A percentile compares a stretch with the other conserved stretches of the same genome.
These are phyloP conservation scores for Apis cerana DNA, from an alignment of 1,140 invertebrate species.

Conservation along the genomic window DNA sequence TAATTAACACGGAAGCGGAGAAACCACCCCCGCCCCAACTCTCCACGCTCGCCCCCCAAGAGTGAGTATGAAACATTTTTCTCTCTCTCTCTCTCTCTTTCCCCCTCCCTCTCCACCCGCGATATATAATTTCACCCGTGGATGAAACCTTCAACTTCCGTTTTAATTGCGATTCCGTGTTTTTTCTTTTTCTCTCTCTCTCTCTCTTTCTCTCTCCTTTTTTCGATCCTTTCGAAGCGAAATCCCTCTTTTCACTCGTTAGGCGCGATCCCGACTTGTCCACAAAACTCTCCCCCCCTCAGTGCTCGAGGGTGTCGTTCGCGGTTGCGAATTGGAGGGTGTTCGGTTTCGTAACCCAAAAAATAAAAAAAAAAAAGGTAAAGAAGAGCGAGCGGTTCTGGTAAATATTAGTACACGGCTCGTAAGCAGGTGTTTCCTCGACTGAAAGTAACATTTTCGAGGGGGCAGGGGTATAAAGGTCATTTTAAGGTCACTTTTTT, in stretches of 20 bases:
- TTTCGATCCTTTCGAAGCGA: not conserved
- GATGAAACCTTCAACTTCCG: not conserved
- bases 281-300: not conserved
- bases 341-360: constrained; percentile 1
- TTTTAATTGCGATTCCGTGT: constrained; percentile 32
- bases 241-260: no score
- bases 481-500: no score
- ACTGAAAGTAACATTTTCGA: not conserved
- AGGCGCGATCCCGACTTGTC: not conserved
- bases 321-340: not conserved
- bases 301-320: not conserved
- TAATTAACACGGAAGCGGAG: constrained; percentile 73
- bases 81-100: no score
- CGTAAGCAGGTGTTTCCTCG: not conserved
- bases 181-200: not conserved
- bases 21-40: constrained; percentile 59
- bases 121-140: constrained; percentile 17
- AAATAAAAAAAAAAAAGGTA: not conserved
- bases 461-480: not conserved
- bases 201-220: no score
- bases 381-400: no score
- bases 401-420: not conserved
- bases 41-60: constrained; percentile 52
- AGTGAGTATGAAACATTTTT: constrained; percentile 60
- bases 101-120: no score